A percentile compares a stretch with the other conserved stretches of the same genome.
Evolutionary conservation across 2,888 invertebrate genomes (phyloP).

Genomic region (Tetrapedia diversipes): DNA sequence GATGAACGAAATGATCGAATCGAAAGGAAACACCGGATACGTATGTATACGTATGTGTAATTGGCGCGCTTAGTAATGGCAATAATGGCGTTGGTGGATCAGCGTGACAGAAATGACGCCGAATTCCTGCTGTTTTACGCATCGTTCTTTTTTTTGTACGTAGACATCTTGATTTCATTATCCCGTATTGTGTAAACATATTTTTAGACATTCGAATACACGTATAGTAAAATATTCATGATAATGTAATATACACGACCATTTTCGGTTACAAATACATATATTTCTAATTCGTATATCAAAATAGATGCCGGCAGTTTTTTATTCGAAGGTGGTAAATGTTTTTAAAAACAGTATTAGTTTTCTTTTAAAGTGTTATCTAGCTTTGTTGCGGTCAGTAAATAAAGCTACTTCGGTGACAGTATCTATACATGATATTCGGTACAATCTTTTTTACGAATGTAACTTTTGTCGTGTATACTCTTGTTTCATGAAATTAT

Average conservation of each 20-base stretch:
- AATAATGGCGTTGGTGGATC: neutral
- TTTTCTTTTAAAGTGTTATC: constrained; percentile 9
- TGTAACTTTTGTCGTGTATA: constrained; percentile 49
- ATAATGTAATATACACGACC: no score
- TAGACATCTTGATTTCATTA: neutral
- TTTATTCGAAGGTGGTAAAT: neutral
- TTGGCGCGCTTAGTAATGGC: neutral
- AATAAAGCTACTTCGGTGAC: constrained; percentile 23
- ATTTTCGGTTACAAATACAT: no score
- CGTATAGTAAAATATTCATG: no score
- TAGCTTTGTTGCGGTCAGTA: constrained; percentile 31
- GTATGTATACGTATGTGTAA: neutral
- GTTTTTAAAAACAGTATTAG: constrained; percentile 15
- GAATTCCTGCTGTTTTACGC: neutral
- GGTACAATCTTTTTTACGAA: constrained; percentile 46
- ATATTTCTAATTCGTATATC: no score
- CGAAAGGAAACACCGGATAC: neutral
- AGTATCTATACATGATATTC: constrained; percentile 16
- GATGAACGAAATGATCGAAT: neutral
- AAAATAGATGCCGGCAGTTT: no score
- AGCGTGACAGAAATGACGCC: neutral
- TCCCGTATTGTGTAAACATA: neutral
- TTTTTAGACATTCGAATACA: neutral
- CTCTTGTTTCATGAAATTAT: constrained; percentile 43
- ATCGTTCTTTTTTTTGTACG: neutral